A percentile compares a stretch with the other conserved stretches of the same genome.
phyloP scores from a whole-genome alignment of 2,888 invertebrate species.

The Tolmerus cingulatus region DNA sequence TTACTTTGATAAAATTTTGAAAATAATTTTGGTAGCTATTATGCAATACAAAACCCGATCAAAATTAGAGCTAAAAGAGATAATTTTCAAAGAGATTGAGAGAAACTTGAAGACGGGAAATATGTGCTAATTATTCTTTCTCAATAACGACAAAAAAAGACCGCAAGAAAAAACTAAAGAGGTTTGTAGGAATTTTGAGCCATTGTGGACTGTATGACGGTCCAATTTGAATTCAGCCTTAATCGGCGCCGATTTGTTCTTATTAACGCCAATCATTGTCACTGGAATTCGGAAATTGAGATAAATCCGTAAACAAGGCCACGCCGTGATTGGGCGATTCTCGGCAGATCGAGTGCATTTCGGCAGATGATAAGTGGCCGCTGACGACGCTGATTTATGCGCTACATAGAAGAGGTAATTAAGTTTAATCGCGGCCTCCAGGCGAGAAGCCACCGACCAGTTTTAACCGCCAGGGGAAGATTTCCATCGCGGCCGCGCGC shows the following conservation, averaged over 20 bases:
- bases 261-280: conserved; percentile 5
- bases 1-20: neutral
- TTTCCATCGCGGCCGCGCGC: neutral
- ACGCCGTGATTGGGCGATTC: conserved; percentile 1
- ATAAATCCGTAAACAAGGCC: conserved; percentile 21
- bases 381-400: conserved; percentile 21
- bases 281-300: conserved; percentile 3
- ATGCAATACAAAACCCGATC: neutral
- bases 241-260: neutral
- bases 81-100: neutral
- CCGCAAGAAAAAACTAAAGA: neutral
- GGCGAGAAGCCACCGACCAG: neutral
- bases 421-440: neutral
- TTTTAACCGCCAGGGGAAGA: neutral
- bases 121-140: neutral
- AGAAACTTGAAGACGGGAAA: neutral
- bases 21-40: neutral
- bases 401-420: conserved; percentile 1
- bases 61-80: neutral
- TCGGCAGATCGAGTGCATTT: neutral
- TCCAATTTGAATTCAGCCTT: neutral
- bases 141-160: neutral
- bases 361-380: neutral
- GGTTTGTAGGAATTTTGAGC: neutral
- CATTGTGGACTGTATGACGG: neutral